A percentile compares a stretch with the other conserved stretches of the same genome.
These are phyloP conservation scores for Oophaga sylvatica DNA, from an alignment of 2,797 vertebrate genomes.

Conservation along the genomic window DNA sequence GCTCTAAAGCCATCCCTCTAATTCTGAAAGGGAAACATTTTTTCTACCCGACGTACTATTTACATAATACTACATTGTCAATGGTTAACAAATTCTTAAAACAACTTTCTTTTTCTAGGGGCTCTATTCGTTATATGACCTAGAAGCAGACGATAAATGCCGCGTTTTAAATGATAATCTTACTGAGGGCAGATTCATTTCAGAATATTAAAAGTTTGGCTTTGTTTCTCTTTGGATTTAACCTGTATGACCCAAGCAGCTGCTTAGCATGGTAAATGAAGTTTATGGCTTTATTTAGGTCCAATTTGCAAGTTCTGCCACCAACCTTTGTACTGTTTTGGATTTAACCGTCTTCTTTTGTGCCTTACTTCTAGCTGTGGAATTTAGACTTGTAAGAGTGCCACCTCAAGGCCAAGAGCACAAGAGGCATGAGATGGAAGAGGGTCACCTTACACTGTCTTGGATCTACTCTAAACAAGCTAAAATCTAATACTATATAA, in stretches of 20 bases:
- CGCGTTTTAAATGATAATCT: constrained; percentile 39
- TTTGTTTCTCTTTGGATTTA: constrained; percentile 67
- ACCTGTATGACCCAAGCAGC: constrained; percentile 74
- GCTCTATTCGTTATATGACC: neutral
- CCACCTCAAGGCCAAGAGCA: constrained; percentile 58
- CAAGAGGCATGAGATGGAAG: constrained; percentile 26
- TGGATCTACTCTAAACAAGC: constrained; percentile 68
- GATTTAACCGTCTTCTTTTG: constrained; percentile 73
- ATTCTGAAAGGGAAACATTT: neutral
- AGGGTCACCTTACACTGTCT: constrained; percentile 66
- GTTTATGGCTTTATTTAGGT: constrained; percentile 81
- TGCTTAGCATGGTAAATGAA: constrained; percentile 74
- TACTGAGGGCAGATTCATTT: constrained; percentile 62
- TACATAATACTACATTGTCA: neutral
- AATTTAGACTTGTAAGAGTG: constrained; percentile 69
- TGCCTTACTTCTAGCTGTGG: constrained; percentile 72
- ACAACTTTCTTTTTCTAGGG: neutral
- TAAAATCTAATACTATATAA: constrained; percentile 75
- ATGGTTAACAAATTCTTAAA: constrained; percentile 14
- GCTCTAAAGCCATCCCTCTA: neutral
- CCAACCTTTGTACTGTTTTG: constrained; percentile 73
- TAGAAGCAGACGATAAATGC: constrained; percentile 29
- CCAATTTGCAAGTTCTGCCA: constrained; percentile 75
- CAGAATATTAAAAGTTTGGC: constrained; percentile 65
- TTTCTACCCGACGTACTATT: neutral